Evolutionary conservation across 1,140 invertebrate species (phyloP), one percentile per base, ranked within the genome.

Genomic region (Kradibia gibbosae): DNA sequence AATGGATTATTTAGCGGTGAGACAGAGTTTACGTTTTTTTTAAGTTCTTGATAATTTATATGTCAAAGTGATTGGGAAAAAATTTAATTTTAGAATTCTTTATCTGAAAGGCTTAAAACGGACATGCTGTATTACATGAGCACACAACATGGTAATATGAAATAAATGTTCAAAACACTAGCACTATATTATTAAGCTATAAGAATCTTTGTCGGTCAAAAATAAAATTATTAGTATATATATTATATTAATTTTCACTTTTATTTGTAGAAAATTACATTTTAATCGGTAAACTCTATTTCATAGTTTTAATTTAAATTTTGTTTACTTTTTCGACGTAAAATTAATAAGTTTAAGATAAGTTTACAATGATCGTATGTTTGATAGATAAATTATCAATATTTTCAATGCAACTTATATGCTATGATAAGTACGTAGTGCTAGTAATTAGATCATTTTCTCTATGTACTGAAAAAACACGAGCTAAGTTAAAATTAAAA

Each of bases 401-500:
- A 34, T 62, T 45, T 25, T 42, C n/a, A 45, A 42, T 70, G 39
- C 60, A 70, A 70, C 39, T 70, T 8, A 5, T 3, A 42, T 70
- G n/a, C 20, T 42, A 25, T 42, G 34, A 50, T 50, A 57, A 57
- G 22, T 60, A 28, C 17, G 7, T 17, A 45, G 8, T 67, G 42
- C 42, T 48, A 67, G 42, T 65, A 77, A 77, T 34, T 42, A 28
- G 39, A 77, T 36, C 39, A 25, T 50, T 22, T 20, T 17, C 5
- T 78, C 28, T 53, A 50, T 60, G 3, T 78, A n/a, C n/a, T 17
- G 10, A 65, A 17, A 31, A 42, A 57, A n/a, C 22, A 31, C n/a
- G 39, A 79, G 15, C 50, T 42, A 57, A 11, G n/a, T 48, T 1
- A 67, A 50, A 28, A 39, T 78, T 1, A 67, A 15, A 78, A 78